A percentile compares a stretch with the other conserved stretches of the same genome.
phyloP scores from a whole-genome alignment of 1,140 invertebrate species.

The Pararge aegeria region DNA sequence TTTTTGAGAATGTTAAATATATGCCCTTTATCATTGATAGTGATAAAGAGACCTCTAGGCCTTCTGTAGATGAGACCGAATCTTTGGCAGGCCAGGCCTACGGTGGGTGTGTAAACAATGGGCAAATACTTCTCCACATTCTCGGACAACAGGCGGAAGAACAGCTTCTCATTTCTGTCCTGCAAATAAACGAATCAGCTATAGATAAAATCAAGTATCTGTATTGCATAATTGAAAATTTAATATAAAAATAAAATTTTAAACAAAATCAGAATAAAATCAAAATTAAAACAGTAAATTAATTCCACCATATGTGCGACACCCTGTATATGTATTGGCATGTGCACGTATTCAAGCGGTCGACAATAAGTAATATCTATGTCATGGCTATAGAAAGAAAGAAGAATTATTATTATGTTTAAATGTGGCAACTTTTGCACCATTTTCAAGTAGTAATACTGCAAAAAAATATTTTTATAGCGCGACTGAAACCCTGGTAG shows the following conservation, averaged over 20 bases:
- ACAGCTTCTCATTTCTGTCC: slow-evolving; percentile 97
- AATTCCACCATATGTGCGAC: too few relatives aligned
- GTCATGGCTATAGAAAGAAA: too few relatives aligned
- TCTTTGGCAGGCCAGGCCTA: slow-evolving; percentile 97
- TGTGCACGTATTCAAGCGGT: too few relatives aligned
- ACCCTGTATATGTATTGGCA: too few relatives aligned
- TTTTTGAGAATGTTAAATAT: slow-evolving; percentile 94
- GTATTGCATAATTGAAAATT: slow-evolving; percentile 1
- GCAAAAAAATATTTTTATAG: too few relatives aligned
- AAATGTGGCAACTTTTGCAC: too few relatives aligned
- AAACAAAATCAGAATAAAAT: neutral
- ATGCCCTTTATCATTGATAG: slow-evolving; percentile 97
- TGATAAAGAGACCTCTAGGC: slow-evolving; percentile 97
- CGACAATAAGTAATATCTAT: too few relatives aligned
- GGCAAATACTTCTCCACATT: slow-evolving; percentile 98
- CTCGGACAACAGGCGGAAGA: slow-evolving; percentile 95
- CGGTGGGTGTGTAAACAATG: slow-evolving; percentile 98
- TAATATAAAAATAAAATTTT: neutral
- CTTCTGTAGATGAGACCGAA: slow-evolving; percentile 97
- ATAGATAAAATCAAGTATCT: slow-evolving; percentile 28
- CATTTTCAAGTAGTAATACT: too few relatives aligned
- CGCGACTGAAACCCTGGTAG: too few relatives aligned
- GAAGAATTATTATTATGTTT: too few relatives aligned
- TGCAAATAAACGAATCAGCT: slow-evolving; percentile 55
- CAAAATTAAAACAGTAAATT: neutral